Base-by-base conservation (phyloP, 1,140 invertebrate genomes). In the Drosophila bocki region DNA sequence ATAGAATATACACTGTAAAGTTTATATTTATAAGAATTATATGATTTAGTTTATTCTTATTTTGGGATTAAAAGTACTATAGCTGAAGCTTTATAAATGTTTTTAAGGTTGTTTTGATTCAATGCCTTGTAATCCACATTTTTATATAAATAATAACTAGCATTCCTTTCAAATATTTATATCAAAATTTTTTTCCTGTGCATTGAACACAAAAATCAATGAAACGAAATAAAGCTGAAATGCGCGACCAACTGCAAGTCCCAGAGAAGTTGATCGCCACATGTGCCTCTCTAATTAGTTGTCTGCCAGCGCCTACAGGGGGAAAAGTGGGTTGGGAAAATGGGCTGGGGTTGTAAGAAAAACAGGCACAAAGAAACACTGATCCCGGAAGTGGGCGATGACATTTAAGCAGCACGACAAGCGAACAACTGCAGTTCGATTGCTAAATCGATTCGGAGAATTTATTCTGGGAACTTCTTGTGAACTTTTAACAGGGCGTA, bases 271-370 rank as follows among this genome's bases (percentile, higher is more conserved):
- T 80, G 83, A 80, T 86, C 74, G 76, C 83, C 80, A 82, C 83
- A 86, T 88, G 77, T 78, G 80, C 58, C 76, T 50, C 48, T 80
- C 80, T 88, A 87, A 87, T 87, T 87, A 87, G 80, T 87, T 67
- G 76, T 51, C 50, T 69, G 71, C 58, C 48, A 47, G 29, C 13
- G 15, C 8, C 5, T 19, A 19, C 26, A 19, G 2, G 0, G 50
- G 13, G 29, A 33, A 39, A 51, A 19, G 39, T 59, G 47, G 48
- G 26, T 8, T 47, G 42, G 60, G 60, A 54, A 54, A 37, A 54
- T 37, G 33, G 44, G 26, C 19, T 13, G 60, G 42, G 57, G 44
- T 57, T 48, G 48, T 26, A 45, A 51, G 32, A 44, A 60, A 56
- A 58, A 35, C 53, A 45, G 35, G 44, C 65, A 44, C 75, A 56